phyloP scores from a whole-genome alignment of 2,113 vertebrate genomes.

The Tachysurus fulvidraco region DNA sequence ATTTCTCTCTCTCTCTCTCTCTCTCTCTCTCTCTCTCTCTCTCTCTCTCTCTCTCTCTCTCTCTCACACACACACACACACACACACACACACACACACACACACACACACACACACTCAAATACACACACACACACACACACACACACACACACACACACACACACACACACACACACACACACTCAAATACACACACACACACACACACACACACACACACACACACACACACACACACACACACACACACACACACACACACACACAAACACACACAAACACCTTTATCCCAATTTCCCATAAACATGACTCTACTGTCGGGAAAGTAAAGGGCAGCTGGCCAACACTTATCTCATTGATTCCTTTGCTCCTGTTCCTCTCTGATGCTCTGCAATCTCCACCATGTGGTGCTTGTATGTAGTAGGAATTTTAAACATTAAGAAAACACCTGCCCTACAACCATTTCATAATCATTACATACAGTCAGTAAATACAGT shows the following conservation, averaged over 20 bases:
- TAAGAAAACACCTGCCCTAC: background rate
- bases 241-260: too few species aligned
- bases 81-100: too few species aligned
- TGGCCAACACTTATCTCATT: conserved; percentile 21
- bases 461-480: background rate
- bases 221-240: too few species aligned
- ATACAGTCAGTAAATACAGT: background rate
- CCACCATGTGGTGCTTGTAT: background rate
- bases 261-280: too few species aligned
- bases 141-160: too few species aligned
- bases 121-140: too few species aligned
- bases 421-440: background rate
- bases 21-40: conserved; percentile 10
- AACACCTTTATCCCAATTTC: conserved; percentile 1
- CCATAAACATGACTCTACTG: conserved; percentile 6
- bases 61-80: too few species aligned
- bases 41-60: background rate
- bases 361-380: background rate
- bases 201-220: too few species aligned
- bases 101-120: too few species aligned
- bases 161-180: too few species aligned
- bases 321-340: conserved; percentile 13
- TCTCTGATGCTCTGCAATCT: background rate
- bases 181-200: too few species aligned
- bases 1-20: conserved; percentile 2